These are phyloP conservation scores for Rhizoglyphus robini DNA, from an alignment of 1,140 invertebrate genomes.

Conservation along the genomic window DNA sequence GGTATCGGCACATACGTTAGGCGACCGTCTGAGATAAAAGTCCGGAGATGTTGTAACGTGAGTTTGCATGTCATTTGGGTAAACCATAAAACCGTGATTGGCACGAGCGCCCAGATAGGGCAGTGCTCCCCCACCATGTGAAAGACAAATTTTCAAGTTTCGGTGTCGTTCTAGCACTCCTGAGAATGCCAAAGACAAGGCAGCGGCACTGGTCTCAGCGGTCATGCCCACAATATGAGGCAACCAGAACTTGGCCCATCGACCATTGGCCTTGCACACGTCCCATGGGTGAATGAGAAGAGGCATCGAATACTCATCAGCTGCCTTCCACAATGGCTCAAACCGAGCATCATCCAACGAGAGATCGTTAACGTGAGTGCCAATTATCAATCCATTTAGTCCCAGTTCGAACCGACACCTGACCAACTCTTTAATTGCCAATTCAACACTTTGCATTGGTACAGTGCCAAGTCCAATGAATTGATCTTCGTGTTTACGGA, in stretches of 20 bases:
- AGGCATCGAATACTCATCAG: constrained; percentile 38
- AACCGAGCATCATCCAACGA: constrained; percentile 43
- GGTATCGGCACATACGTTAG: constrained; percentile 41
- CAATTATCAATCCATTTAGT: constrained; percentile 44
- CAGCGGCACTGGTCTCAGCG: constrained; percentile 43
- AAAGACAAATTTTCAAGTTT: constrained; percentile 40
- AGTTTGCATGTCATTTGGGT: constrained; percentile 24
- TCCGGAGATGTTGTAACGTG: constrained; percentile 35
- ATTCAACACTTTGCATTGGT: constrained; percentile 43
- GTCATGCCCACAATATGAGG: constrained; percentile 52
- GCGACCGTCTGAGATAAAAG: constrained; percentile 36
- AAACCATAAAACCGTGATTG: constrained; percentile 34
- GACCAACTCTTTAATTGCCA: constrained; percentile 42
- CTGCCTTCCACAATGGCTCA: constrained; percentile 43
- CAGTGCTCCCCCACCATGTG: constrained; percentile 46
- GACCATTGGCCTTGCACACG: constrained; percentile 38
- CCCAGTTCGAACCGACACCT: constrained; percentile 40
- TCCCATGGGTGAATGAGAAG: constrained; percentile 51
- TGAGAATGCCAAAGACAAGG: constrained; percentile 45
- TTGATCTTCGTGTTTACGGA: constrained; percentile 36
- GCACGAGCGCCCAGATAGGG: constrained; percentile 44
- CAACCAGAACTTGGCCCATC: constrained; percentile 46
- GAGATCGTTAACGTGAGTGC: constrained; percentile 47
- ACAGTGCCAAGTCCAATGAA: constrained; percentile 46
- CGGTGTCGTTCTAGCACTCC: constrained; percentile 42